A percentile compares a stretch with the other conserved stretches of the same genome.
phyloP scores from a whole-genome alignment of 2,797 vertebrate genomes.

The Meriones psammophilus region DNA sequence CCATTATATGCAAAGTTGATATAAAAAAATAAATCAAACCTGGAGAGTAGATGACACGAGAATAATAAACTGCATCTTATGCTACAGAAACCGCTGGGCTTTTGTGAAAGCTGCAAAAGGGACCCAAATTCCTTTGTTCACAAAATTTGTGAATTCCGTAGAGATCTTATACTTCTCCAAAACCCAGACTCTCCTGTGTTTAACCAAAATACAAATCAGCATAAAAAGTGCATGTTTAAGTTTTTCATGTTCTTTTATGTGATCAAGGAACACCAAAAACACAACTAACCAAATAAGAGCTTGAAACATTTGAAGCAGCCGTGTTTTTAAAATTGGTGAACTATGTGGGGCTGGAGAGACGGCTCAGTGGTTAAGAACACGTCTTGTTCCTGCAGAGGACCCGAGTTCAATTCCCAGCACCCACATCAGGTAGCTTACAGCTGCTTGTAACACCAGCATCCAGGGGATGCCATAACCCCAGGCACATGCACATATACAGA shows the following conservation, averaged over 20 bases:
- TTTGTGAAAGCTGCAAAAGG: background rate
- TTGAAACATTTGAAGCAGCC: slow-evolving; percentile 8
- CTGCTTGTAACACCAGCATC: no score
- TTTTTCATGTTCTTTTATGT: slow-evolving; percentile 16
- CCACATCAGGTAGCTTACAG: no score
- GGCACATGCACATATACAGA: no score
- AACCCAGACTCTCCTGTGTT: background rate
- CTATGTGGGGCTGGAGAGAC: no score
- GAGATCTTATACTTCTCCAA: background rate
- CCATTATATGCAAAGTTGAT: background rate
- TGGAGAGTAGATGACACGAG: background rate
- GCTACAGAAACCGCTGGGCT: background rate
- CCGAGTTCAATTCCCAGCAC: no score
- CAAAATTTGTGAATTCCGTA: background rate
- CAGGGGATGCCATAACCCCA: no score
- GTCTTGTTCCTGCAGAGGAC: no score
- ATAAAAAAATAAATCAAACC: slow-evolving; percentile 21
- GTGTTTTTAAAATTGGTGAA: background rate
- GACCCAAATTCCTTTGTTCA: background rate
- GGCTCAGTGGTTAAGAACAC: no score
- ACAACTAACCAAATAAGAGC: background rate
- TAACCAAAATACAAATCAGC: background rate
- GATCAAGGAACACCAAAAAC: background rate
- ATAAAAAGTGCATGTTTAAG: background rate
- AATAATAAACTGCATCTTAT: background rate